These are phyloP conservation scores for Melieria crassipennis DNA, from an alignment of 2,888 invertebrate genomes.

Conservation along the genomic window DNA sequence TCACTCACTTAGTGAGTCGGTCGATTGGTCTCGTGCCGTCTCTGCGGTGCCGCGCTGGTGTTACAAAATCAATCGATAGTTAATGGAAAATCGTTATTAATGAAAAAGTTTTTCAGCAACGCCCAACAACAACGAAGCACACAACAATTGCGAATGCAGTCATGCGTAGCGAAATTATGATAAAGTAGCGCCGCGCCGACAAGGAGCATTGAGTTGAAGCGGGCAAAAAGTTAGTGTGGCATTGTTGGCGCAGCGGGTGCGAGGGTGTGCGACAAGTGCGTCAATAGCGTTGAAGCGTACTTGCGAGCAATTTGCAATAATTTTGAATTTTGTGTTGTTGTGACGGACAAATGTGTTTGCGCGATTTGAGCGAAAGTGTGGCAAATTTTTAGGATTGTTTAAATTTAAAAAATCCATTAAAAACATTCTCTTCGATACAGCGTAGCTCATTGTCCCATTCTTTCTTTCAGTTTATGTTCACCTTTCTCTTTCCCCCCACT, in stretches of 20 bases:
- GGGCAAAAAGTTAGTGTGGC: background rate
- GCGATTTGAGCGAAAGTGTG: no score
- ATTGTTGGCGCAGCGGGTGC: background rate
- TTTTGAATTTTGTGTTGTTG: no score
- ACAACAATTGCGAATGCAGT: slow-evolving; percentile 55
- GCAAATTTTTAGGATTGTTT: no score
- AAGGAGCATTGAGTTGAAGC: background rate
- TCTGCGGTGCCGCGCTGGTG: slow-evolving; percentile 41
- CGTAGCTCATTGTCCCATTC: no score
- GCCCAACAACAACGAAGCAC: slow-evolving; percentile 29
- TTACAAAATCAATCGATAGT: slow-evolving; percentile 65
- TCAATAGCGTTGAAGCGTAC: slow-evolving; percentile 34
- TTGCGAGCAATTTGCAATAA: slow-evolving; percentile 54
- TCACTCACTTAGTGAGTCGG: background rate
- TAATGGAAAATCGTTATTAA: slow-evolving; percentile 67
- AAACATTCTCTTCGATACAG: no score
- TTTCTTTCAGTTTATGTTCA: no score
- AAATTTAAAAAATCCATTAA: no score
- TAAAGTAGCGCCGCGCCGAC: slow-evolving; percentile 48
- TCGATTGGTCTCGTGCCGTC: slow-evolving; percentile 23
- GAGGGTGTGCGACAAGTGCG: slow-evolving; percentile 12
- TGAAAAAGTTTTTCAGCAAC: slow-evolving; percentile 57
- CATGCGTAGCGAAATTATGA: slow-evolving; percentile 60
- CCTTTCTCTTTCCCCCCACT: no score
- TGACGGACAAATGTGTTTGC: no score